These are phyloP conservation scores for Sitobion miscanthi DNA, from an alignment of 1,140 invertebrate genomes.

Conservation along the genomic window DNA sequence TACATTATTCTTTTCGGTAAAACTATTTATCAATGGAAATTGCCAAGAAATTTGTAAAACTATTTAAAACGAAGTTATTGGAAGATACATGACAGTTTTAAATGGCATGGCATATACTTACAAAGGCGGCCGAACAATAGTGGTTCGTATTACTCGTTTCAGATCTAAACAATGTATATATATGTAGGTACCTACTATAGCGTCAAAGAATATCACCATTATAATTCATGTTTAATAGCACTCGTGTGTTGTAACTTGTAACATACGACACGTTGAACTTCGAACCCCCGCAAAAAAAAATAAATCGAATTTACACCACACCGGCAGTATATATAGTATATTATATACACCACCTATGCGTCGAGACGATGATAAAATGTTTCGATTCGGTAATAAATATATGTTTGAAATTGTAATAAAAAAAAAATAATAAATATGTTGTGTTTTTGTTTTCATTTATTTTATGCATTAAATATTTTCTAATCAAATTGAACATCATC, in stretches of 20 bases:
- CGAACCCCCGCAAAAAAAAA: background rate
- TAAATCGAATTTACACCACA: background rate
- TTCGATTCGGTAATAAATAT: background rate
- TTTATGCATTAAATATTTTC: background rate
- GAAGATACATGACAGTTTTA: background rate
- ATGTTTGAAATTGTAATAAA: background rate
- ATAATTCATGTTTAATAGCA: background rate
- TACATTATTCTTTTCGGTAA: background rate
- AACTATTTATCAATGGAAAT: slow-evolving; percentile 5
- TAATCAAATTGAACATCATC: background rate
- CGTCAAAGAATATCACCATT: background rate
- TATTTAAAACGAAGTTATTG: background rate
- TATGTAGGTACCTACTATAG: background rate
- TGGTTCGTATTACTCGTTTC: background rate
- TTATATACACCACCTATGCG: background rate
- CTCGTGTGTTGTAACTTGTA: background rate
- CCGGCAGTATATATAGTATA: background rate
- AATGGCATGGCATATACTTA: background rate
- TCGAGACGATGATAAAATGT: background rate
- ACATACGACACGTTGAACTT: background rate
- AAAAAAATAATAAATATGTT: background rate
- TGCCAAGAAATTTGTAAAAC: background rate
- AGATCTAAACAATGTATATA: background rate
- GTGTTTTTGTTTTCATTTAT: background rate
- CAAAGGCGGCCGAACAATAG: background rate